Base-by-base conservation (phyloP, 35 echinoderm and acorn worm species). In the Apostichopus japonicus region DNA sequence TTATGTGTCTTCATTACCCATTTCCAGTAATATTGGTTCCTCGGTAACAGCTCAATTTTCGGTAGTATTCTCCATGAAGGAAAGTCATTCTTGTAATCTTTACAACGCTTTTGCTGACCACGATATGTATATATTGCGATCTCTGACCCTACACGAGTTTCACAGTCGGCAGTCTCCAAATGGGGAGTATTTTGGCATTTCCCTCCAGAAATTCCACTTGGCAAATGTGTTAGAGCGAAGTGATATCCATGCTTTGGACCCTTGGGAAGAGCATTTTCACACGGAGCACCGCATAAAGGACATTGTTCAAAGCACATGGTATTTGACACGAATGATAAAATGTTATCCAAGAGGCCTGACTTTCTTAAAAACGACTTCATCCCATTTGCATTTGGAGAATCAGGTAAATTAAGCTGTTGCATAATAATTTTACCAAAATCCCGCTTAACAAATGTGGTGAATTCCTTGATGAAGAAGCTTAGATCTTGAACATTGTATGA, bases 251-350 rank as follows among this genome's bases (percentile, higher is more conserved):
- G 62, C 9, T 65, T 65, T 65, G 62, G 62, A 65, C 62, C 62
- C 16, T 13, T 65, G 2, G 62, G 62, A 65, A 65, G 56, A 57
- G 54, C 11, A 23, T 84, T 84, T 23, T 84, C 81, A 11, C 81
- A 84, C 56, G 81, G 54, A 84, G 81, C 81, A 23, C 56, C 24
- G n/a, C 79, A 83, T 44, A 83, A 83, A 55, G 79, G 79, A 21
- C 79, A 83, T 54, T 83, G 79, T 13, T 44, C 79, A 16, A 84
- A 57, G 53, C 81, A 84, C 23, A 54, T n/a, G 57, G 4, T 55
- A 8, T 75, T 75, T 84, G 14, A 52, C 10, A 83, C 2, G 54
- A 52, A 44, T n/a, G n/a, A 24, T 54, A 24, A 52, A 19, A 17
- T 33, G 17, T n/a, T 83, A 44, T 24, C 17, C 54, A 55, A 54